A percentile compares a stretch with the other conserved stretches of the same genome.
Evolutionary conservation across 2,797 vertebrate species (phyloP).

Genomic region (Periparus ater): DNA sequence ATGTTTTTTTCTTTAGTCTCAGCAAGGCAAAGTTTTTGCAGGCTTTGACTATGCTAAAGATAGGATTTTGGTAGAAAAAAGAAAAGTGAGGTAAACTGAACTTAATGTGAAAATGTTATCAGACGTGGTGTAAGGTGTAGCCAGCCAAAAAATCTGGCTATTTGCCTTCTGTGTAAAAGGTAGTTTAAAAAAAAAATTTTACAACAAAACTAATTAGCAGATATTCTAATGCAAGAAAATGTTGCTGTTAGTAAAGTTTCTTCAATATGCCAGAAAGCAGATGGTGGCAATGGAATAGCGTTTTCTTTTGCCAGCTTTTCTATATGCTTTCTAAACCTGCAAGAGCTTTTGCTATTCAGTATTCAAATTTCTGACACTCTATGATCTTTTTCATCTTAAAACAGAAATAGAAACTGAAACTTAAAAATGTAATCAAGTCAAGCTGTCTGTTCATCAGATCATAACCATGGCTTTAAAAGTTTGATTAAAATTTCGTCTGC

Average conservation of each 20-base stretch:
- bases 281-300: conserved; percentile 70
- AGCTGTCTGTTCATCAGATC: conserved; percentile 72
- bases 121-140: conserved; percentile 52
- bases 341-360: conserved; percentile 75
- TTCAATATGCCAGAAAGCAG: conserved; percentile 75
- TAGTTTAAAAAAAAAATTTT: conserved; percentile 52
- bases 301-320: conserved; percentile 77
- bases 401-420: conserved; percentile 79
- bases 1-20: conserved; percentile 69
- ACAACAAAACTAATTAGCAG: conserved; percentile 76
- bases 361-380: conserved; percentile 75
- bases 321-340: conserved; percentile 79
- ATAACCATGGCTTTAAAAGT: conserved; percentile 64
- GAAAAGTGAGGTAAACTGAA: conserved; percentile 39
- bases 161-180: conserved; percentile 70
- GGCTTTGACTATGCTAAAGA: conserved; percentile 58
- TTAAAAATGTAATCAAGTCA: conserved; percentile 76
- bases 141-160: conserved; percentile 53
- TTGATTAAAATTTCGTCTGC: conserved; percentile 69
- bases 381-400: conserved; percentile 76
- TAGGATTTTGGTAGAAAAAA: conserved; percentile 53
- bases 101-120: conserved; percentile 60
- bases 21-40: conserved; percentile 60
- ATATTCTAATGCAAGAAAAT: conserved; percentile 77
- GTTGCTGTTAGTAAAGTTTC: conserved; percentile 76